phyloP scores from a whole-genome alignment of 2,113 vertebrate species.

The Ascaphus truei region DNA sequence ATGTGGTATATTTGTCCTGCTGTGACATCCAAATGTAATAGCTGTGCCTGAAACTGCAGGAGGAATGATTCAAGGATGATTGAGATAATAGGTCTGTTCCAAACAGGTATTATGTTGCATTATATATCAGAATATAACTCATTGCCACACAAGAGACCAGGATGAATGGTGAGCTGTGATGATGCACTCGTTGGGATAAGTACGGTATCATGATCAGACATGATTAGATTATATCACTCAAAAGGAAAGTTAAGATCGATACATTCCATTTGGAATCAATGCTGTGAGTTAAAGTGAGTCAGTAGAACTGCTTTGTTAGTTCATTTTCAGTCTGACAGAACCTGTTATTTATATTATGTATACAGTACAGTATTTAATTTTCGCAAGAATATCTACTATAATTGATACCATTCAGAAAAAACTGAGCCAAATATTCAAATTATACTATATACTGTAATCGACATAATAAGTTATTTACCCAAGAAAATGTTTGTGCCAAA shows the following conservation, averaged over 20 bases:
- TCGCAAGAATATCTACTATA: too few relatives aligned
- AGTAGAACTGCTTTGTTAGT: not conserved
- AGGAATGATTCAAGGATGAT: too few relatives aligned
- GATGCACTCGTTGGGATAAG: constrained; percentile 19
- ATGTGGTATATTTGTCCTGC: too few relatives aligned
- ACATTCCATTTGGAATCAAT: constrained; percentile 11
- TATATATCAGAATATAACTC: too few relatives aligned
- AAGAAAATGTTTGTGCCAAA: constrained; percentile 15
- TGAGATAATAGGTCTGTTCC: too few relatives aligned
- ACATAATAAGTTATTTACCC: not conserved
- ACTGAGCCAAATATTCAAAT: not conserved
- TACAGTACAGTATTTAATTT: not conserved
- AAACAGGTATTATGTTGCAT: too few relatives aligned
- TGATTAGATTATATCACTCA: constrained; percentile 17
- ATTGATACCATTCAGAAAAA: not conserved
- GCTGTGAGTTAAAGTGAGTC: not conserved
- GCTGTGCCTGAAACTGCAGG: too few relatives aligned
- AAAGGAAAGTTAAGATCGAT: constrained; percentile 1
- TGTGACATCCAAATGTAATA: too few relatives aligned
- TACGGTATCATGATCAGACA: constrained; percentile 11
- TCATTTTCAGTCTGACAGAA: not conserved
- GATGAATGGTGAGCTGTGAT: not conserved
- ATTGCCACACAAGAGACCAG: constrained; percentile 21
- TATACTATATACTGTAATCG: not conserved
- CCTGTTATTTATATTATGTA: not conserved